phyloP scores from a whole-genome alignment of 2,797 vertebrate species.

The Silurus aristotelis region DNA sequence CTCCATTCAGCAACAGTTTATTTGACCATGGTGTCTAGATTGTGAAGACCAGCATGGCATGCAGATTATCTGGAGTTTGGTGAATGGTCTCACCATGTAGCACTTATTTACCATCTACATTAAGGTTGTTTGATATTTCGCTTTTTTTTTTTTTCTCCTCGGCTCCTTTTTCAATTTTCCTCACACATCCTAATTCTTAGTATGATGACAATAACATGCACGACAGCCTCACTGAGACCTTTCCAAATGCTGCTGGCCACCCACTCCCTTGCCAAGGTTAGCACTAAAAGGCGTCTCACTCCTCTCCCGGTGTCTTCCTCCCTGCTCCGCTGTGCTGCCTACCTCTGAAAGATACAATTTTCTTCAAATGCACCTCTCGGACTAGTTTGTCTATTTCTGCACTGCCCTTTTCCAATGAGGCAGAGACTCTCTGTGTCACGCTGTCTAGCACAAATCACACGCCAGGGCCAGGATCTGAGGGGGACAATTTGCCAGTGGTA shows the following conservation, averaged over 20 bases:
- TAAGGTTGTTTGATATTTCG: constrained; percentile 58
- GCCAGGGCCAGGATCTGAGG: constrained; percentile 66
- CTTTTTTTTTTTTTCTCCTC: constrained; percentile 17
- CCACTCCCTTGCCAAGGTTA: constrained; percentile 66
- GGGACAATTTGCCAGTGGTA: constrained; percentile 78
- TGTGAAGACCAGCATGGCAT: neutral
- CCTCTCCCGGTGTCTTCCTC: constrained; percentile 60
- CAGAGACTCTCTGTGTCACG: constrained; percentile 66
- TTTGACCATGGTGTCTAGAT: constrained; percentile 27
- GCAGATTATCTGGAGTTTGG: neutral
- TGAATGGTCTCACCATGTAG: constrained; percentile 39
- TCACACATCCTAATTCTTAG: constrained; percentile 53
- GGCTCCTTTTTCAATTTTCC: neutral
- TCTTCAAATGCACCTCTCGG: constrained; percentile 74
- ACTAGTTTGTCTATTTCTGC: constrained; percentile 66
- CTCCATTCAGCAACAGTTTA: constrained; percentile 7
- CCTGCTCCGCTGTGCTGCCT: constrained; percentile 26
- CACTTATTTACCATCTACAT: constrained; percentile 46
- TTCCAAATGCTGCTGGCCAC: constrained; percentile 56
- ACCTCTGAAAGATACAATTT: constrained; percentile 75
- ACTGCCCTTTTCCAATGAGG: constrained; percentile 69
- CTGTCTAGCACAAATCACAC: constrained; percentile 72
- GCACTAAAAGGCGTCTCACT: constrained; percentile 63
- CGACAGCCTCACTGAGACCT: constrained; percentile 57
- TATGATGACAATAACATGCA: constrained; percentile 62